A percentile compares a stretch with the other conserved stretches of the same genome.
Evolutionary conservation across 2,888 invertebrate genomes (phyloP).

Genomic region (Lycophotia porphyrea): DNA sequence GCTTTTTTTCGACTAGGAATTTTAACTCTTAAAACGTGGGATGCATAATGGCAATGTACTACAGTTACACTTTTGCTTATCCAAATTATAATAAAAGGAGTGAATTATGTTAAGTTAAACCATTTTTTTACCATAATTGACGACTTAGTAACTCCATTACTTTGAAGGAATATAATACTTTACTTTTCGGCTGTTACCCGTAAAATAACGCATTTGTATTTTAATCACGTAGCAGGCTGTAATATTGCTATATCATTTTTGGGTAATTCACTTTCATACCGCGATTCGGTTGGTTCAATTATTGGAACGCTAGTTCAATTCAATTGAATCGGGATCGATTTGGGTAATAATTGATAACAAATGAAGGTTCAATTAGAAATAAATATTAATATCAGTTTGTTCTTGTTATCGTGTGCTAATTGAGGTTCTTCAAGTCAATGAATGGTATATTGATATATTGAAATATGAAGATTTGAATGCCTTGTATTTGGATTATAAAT

Average conservation of each 20-base stretch:
- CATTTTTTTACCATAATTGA: background rate
- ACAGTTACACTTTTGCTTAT: background rate
- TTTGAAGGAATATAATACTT: conserved; percentile 7
- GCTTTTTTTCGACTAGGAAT: too few species aligned
- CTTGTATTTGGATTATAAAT: background rate
- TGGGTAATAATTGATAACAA: conserved; percentile 24
- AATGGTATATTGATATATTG: background rate
- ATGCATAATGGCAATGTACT: background rate
- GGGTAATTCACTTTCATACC: conserved; percentile 25
- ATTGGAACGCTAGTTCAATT: conserved; percentile 23
- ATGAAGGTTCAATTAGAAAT: conserved; percentile 20
- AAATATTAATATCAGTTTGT: conserved; percentile 3
- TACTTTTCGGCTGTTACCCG: background rate
- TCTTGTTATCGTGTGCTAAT: conserved; percentile 28
- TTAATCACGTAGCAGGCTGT: conserved; percentile 35
- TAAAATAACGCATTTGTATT: conserved; percentile 23
- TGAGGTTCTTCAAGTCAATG: background rate
- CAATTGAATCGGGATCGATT: conserved; percentile 26
- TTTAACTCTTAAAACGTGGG: background rate
- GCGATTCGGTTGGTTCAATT: conserved; percentile 15
- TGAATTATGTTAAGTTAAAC: background rate
- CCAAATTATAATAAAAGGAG: background rate
- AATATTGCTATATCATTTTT: conserved; percentile 39
- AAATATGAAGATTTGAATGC: background rate
- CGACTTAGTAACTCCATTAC: background rate